A percentile compares a stretch with the other conserved stretches of the same genome.
phyloP scores from a whole-genome alignment of 1,140 invertebrate species.

The Apis cerana region DNA sequence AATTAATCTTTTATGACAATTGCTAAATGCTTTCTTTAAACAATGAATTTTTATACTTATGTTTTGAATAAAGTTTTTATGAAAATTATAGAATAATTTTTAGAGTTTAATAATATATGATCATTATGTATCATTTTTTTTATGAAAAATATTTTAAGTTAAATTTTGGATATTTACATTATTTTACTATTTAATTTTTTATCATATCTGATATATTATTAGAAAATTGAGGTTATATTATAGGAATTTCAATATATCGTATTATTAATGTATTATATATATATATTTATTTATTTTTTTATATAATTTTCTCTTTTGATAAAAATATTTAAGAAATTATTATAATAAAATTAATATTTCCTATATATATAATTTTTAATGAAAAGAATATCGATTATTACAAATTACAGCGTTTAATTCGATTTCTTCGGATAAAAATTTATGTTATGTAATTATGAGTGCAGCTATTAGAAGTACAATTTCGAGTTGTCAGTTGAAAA shows the following conservation, averaged over 20 bases:
- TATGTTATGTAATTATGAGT: not conserved
- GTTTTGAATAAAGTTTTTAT: not conserved
- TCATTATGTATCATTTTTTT: not conserved
- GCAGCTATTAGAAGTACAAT: not conserved
- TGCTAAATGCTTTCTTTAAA: not conserved
- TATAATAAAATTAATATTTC: too few relatives aligned
- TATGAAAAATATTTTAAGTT: not conserved
- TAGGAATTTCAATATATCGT: too few relatives aligned
- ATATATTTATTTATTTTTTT: not conserved
- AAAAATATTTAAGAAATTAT: too few relatives aligned
- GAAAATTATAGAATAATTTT: not conserved
- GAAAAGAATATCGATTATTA: not conserved
- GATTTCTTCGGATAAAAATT: not conserved
- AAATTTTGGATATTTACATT: too few relatives aligned
- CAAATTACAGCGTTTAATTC: not conserved
- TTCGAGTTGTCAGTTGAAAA: not conserved
- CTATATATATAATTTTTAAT: not conserved
- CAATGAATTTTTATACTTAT: not conserved
- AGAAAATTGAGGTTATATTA: too few relatives aligned
- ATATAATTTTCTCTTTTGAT: too few relatives aligned
- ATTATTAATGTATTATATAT: not conserved
- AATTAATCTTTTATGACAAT: not conserved
- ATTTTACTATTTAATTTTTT: too few relatives aligned
- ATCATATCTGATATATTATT: too few relatives aligned
- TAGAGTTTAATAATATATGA: not conserved